Conservation (phyloP, 2,113 vertebrate species). For the Hippocampus abdominalis region DNA sequence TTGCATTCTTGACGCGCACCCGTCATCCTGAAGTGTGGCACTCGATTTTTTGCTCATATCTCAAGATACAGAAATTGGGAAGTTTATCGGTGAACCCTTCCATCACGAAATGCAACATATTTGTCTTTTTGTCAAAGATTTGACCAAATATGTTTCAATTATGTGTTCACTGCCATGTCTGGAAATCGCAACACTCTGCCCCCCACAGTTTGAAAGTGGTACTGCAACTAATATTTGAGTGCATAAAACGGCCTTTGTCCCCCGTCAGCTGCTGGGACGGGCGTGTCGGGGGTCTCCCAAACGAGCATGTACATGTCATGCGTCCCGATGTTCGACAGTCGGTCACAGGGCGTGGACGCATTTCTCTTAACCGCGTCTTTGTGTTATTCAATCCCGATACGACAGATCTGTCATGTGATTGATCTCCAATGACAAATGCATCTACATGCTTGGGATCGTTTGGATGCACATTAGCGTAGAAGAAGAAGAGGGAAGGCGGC, state of each 20-base stretch:
- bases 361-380: neutral
- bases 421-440: neutral
- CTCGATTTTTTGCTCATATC: too few relatives aligned
- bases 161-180: neutral
- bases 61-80: too few relatives aligned
- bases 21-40: neutral
- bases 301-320: neutral
- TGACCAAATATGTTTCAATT: too few relatives aligned
- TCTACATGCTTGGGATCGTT: neutral
- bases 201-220: neutral
- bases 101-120: too few relatives aligned
- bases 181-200: neutral
- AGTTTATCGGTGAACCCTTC: too few relatives aligned
- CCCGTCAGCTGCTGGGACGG: neutral
- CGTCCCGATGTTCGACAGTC: neutral
- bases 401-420: neutral
- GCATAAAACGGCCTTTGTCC: neutral
- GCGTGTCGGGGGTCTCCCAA: neutral
- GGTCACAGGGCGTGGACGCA: neutral
- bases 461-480: neutral
- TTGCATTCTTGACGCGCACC: neutral
- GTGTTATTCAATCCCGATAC: neutral
- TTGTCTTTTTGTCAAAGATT: too few relatives aligned
- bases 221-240: neutral
- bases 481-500: neutral